Conservation (phyloP, 2,888 invertebrate species). For the Volucella inflata region DNA sequence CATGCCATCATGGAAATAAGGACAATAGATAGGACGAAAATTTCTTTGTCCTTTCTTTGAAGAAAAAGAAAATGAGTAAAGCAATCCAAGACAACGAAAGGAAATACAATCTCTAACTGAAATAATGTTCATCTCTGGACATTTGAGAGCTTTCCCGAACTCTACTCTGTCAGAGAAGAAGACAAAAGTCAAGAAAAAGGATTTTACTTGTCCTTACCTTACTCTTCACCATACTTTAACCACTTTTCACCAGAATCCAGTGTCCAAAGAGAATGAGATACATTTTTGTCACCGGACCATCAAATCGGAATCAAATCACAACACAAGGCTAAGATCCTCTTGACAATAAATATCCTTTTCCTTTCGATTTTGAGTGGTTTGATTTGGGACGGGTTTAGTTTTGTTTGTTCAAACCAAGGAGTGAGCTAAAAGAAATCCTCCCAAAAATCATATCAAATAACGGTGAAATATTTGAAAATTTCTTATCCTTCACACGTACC, state of each 20-base stretch:
- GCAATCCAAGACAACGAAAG: not conserved
- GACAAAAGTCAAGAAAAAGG: slow-evolving; percentile 52
- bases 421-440: not conserved
- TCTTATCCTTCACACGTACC: slow-evolving; percentile 55
- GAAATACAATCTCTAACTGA: slow-evolving; percentile 11
- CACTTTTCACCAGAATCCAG: too few species aligned
- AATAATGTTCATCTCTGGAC: slow-evolving; percentile 40
- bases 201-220: not conserved
- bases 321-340: slow-evolving; percentile 20
- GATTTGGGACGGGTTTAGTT: too few species aligned
- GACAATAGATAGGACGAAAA: slow-evolving; percentile 21
- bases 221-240: not conserved
- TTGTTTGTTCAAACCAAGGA: not conserved
- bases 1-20: not conserved
- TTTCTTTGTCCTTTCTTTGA: not conserved
- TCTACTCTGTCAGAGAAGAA: slow-evolving; percentile 34
- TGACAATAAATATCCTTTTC: slow-evolving; percentile 51
- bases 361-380: slow-evolving; percentile 20
- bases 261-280: slow-evolving; percentile 31
- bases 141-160: slow-evolving; percentile 47
- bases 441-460: slow-evolving; percentile 48
- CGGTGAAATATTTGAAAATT: slow-evolving; percentile 58
- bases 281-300: slow-evolving; percentile 56
- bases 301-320: slow-evolving; percentile 42
- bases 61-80: not conserved